Percentiles rank a stretch among this genome's conserved stretches.
These are phyloP conservation scores for Eubucco bourcierii DNA, from an alignment of 2,113 vertebrate genomes.

Conservation along the genomic window DNA sequence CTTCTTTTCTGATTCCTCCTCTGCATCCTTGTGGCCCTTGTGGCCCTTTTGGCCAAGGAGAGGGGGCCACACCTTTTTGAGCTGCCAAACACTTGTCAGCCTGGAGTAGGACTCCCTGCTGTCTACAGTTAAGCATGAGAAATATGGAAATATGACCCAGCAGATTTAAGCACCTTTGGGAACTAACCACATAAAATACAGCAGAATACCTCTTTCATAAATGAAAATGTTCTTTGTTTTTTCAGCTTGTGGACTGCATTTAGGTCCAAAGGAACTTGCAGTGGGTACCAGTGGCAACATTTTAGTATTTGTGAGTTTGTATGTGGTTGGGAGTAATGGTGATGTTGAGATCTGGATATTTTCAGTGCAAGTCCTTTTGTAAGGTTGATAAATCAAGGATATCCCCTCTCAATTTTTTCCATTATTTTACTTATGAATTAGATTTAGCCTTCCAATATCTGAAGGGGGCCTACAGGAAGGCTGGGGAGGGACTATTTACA, in stretches of 20 bases:
- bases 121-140: not conserved
- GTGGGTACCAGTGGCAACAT: rapidly evolving
- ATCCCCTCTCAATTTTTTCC: not conserved
- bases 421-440: not conserved
- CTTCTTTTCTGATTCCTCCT: conserved; percentile 31
- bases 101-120: not conserved
- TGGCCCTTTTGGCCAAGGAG: conserved; percentile 38
- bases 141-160: not conserved
- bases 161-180: not conserved
- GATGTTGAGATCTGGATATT: not conserved
- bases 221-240: not conserved
- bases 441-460: too few relatives aligned
- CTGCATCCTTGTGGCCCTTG: conserved; percentile 48
- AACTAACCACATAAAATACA: not conserved
- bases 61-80: conserved; percentile 23
- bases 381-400: not conserved
- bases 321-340: not conserved
- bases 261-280: not conserved
- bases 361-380: not conserved
- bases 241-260: not conserved
- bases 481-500: too few relatives aligned
- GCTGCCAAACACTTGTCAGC: not conserved
- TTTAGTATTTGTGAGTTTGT: not conserved
- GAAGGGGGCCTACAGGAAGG: too few relatives aligned
- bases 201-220: not conserved